These are phyloP conservation scores for Lonchura striata DNA, from an alignment of 2,113 vertebrate species.

Conservation along the genomic window DNA sequence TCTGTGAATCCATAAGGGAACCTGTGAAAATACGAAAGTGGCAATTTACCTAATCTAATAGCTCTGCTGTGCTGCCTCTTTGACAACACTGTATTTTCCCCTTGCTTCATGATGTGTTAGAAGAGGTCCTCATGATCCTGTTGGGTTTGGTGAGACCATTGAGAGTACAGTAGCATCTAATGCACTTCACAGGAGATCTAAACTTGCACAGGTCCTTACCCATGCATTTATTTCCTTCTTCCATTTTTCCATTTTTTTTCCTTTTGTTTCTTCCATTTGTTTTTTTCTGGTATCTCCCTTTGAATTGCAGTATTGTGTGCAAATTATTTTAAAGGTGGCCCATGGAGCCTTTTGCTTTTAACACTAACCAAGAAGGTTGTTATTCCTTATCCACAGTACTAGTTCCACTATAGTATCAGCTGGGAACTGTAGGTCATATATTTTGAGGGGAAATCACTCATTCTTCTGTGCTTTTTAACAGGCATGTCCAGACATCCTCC, in stretches of 20 bases:
- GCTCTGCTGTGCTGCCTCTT: constrained; percentile 15
- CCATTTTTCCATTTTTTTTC: neutral
- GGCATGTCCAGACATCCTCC: constrained; percentile 94
- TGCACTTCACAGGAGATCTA: neutral
- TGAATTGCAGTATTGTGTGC: accelerated
- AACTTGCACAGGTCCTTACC: neutral
- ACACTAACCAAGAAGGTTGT: neutral
- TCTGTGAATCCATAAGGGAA: constrained; percentile 72
- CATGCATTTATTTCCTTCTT: neutral
- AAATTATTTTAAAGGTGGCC: neutral
- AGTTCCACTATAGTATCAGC: neutral
- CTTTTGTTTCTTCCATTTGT: neutral
- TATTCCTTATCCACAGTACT: neutral
- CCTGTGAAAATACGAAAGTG: constrained; percentile 50
- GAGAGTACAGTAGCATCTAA: neutral
- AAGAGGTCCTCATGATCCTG: neutral
- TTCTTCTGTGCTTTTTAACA: constrained; percentile 67
- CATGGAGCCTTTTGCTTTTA: neutral
- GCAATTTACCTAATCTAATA: constrained; percentile 69
- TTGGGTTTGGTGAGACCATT: neutral
- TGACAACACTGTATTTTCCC: constrained; percentile 10
- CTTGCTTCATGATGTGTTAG: neutral
- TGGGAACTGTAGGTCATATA: neutral
- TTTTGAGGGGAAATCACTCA: constrained; percentile 7
- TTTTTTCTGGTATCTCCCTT: neutral